Evolutionary conservation across 2,888 invertebrate species (phyloP).

Genomic region (Drosophila planitibia): DNA sequence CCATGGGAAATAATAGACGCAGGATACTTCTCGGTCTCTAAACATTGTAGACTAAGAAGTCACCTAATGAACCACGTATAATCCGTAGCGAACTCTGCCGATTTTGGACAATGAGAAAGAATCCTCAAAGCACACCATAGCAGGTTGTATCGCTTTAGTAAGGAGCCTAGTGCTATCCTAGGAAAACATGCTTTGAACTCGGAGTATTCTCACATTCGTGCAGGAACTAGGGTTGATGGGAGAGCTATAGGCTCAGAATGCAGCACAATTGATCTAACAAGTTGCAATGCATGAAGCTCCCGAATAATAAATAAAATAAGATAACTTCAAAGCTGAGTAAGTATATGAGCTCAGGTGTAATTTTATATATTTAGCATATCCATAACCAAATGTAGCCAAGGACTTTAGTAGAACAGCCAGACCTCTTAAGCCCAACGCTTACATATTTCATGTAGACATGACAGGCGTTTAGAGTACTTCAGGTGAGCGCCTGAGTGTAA

Average conservation of each 20-base stretch:
- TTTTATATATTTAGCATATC: background rate
- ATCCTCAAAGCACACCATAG: background rate
- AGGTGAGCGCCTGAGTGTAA: constrained; percentile 30
- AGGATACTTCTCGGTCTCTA: background rate
- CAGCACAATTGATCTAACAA: background rate
- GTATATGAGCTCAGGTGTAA: background rate
- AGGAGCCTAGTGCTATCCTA: background rate
- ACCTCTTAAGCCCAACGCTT: background rate
- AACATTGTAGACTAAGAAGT: background rate
- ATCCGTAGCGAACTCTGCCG: background rate
- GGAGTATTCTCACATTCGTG: background rate
- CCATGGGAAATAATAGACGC: background rate
- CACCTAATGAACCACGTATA: background rate
- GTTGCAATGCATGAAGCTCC: background rate
- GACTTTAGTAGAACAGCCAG: background rate
- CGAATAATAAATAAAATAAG: background rate
- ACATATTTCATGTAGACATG: constrained; percentile 11
- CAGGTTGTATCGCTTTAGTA: background rate
- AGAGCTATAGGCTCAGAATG: background rate
- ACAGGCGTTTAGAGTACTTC: constrained; percentile 38
- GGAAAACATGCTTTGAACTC: background rate
- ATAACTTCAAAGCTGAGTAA: background rate
- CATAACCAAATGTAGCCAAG: background rate
- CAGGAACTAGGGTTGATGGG: background rate
- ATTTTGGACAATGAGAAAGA: background rate